Conservation (phyloP, 2,888 invertebrate species). For the Norana najaformis region DNA sequence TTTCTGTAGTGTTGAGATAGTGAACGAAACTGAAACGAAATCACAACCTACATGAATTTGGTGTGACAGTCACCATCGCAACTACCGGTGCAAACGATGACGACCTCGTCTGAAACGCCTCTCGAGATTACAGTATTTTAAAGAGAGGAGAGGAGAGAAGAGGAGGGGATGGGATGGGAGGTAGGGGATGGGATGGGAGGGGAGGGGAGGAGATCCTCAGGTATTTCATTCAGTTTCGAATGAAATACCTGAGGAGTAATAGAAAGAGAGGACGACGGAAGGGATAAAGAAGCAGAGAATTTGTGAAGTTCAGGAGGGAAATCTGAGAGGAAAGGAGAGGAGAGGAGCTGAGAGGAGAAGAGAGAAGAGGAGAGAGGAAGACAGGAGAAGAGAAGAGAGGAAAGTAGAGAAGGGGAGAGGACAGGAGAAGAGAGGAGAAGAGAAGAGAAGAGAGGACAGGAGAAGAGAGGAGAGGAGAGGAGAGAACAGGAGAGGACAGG, state of each 20-base stretch:
- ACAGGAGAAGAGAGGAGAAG: not conserved
- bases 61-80: not conserved
- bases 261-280: not conserved
- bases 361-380: not conserved
- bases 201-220: too few species aligned
- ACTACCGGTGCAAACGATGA: not conserved
- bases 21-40: not conserved
- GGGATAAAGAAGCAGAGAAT: not conserved
- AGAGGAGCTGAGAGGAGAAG: not conserved
- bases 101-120: too few species aligned
- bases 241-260: too few species aligned
- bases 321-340: not conserved
- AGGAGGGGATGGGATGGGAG: not conserved
- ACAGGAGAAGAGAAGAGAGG: not conserved
- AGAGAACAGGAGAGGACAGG: too few species aligned
- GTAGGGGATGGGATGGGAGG: too few species aligned
- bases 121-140: not conserved
- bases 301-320: too few species aligned
- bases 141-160: not conserved
- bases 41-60: constrained; percentile 13
- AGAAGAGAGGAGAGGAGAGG: too few species aligned
- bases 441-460: not conserved
- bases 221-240: too few species aligned
- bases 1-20: not conserved
- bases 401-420: not conserved